Percentiles rank a stretch among this genome's conserved stretches.
Evolutionary conservation across 2,113 vertebrate species (phyloP).

Genomic region (Trematomus loennbergii): DNA sequence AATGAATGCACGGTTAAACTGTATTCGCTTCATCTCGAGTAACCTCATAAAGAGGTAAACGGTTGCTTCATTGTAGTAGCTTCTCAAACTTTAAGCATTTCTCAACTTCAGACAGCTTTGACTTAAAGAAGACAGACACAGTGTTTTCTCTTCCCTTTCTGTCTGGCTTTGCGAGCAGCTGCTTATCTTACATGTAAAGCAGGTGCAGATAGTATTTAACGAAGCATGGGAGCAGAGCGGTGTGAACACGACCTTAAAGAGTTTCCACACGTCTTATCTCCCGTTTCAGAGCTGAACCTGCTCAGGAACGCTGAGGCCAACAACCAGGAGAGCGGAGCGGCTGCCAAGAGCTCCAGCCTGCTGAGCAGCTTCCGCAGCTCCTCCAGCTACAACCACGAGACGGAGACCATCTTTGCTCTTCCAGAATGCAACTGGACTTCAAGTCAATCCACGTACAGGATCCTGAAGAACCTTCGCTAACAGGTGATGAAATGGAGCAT

Average conservation of each 20-base stretch:
- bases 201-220: conserved; percentile 34
- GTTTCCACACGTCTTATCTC: conserved; percentile 38
- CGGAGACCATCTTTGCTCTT: conserved; percentile 97
- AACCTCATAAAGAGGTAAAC: neutral
- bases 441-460: conserved; percentile 98
- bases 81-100: conserved; percentile 2
- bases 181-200: conserved; percentile 51
- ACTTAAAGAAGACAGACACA: neutral
- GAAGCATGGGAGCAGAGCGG: conserved; percentile 5
- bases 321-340: conserved; percentile 89
- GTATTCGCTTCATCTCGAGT: too few relatives aligned
- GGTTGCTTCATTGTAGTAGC: neutral
- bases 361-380: conserved; percentile 93
- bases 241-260: neutral
- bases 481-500: conserved; percentile 76
- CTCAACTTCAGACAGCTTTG: conserved; percentile 2
- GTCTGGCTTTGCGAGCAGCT: neutral
- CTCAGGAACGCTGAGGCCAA: conserved; percentile 96
- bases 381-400: conserved; percentile 97
- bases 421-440: conserved; percentile 98
- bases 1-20: too few relatives aligned
- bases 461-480: conserved; percentile 92
- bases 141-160: neutral
- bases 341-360: conserved; percentile 92
- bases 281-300: conserved; percentile 89